These are phyloP conservation scores for Phoxinus phoxinus DNA, from an alignment of 2,113 vertebrate genomes.

Conservation along the genomic window DNA sequence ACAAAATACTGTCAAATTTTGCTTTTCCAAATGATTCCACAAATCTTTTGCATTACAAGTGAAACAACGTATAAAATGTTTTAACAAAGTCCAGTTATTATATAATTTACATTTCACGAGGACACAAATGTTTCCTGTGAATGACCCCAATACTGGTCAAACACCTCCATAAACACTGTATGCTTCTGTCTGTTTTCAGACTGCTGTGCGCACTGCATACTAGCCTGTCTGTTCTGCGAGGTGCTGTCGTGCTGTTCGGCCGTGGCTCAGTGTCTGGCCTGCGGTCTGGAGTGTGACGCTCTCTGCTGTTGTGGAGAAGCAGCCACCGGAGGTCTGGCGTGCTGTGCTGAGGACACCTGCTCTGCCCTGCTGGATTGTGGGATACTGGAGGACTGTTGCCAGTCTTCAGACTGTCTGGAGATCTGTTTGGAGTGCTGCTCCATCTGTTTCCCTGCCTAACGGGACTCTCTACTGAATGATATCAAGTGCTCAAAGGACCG, in stretches of 20 bases:
- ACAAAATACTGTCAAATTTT: too few relatives aligned
- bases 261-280: slow-evolving; percentile 73
- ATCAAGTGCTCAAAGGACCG: slow-evolving; percentile 15
- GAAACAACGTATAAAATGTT: not conserved
- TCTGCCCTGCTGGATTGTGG: slow-evolving; percentile 72
- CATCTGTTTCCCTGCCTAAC: slow-evolving; percentile 79
- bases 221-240: slow-evolving; percentile 83
- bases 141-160: too few relatives aligned
- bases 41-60: not conserved
- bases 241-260: slow-evolving; percentile 75
- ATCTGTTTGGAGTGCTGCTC: slow-evolving; percentile 83
- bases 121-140: not conserved
- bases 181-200: slow-evolving; percentile 63
- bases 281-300: slow-evolving; percentile 69
- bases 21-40: too few relatives aligned
- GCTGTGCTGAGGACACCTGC: slow-evolving; percentile 69
- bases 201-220: slow-evolving; percentile 78
- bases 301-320: slow-evolving; percentile 71
- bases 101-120: not conserved
- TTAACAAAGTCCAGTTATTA: not conserved
- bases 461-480: slow-evolving; percentile 15
- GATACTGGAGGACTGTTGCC: slow-evolving; percentile 78
- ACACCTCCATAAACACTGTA: not conserved
- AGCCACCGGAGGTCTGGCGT: slow-evolving; percentile 56
- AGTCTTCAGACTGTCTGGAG: slow-evolving; percentile 80